Percentiles rank a stretch among this genome's conserved stretches.
phyloP scores from a whole-genome alignment of 2,888 invertebrate genomes.

The Sphaeridia pumilis region DNA sequence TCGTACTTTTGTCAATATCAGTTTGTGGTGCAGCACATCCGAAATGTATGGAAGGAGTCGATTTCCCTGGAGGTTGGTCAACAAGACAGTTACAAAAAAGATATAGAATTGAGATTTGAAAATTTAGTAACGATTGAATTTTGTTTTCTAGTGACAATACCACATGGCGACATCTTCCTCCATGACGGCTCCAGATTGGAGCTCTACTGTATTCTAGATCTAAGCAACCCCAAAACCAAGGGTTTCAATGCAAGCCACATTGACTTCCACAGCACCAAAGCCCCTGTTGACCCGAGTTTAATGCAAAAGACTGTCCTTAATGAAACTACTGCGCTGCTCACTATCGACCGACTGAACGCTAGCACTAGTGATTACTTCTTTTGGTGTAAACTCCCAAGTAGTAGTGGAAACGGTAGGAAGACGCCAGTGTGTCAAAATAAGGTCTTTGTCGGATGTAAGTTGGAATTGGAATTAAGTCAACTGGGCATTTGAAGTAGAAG shows the following conservation, averaged over 20 bases:
- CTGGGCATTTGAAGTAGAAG: background rate
- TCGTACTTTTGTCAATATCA: too few species aligned
- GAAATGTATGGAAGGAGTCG: too few species aligned
- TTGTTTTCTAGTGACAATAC: conserved; percentile 41
- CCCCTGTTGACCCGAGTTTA: conserved; percentile 14
- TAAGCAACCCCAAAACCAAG: conserved; percentile 42
- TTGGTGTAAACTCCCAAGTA: conserved; percentile 27
- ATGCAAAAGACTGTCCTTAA: conserved; percentile 46
- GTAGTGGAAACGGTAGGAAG: conserved; percentile 6
- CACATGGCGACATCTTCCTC: conserved; percentile 49
- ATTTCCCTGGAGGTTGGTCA: too few species aligned
- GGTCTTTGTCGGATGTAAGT: conserved; percentile 50
- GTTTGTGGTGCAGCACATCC: too few species aligned
- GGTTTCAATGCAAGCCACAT: conserved; percentile 47
- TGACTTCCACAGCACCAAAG: conserved; percentile 38
- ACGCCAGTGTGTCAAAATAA: conserved; percentile 46
- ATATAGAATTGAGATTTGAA: background rate
- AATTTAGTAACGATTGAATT: background rate
- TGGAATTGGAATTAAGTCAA: background rate
- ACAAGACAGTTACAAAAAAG: background rate
- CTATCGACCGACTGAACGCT: conserved; percentile 47
- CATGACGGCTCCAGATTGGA: conserved; percentile 51
- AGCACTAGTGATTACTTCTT: conserved; percentile 45
- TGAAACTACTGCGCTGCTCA: conserved; percentile 50
- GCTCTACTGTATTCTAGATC: conserved; percentile 52